These are phyloP conservation scores for Micropterix aruncella DNA, from an alignment of 2,888 invertebrate genomes.

Conservation along the genomic window DNA sequence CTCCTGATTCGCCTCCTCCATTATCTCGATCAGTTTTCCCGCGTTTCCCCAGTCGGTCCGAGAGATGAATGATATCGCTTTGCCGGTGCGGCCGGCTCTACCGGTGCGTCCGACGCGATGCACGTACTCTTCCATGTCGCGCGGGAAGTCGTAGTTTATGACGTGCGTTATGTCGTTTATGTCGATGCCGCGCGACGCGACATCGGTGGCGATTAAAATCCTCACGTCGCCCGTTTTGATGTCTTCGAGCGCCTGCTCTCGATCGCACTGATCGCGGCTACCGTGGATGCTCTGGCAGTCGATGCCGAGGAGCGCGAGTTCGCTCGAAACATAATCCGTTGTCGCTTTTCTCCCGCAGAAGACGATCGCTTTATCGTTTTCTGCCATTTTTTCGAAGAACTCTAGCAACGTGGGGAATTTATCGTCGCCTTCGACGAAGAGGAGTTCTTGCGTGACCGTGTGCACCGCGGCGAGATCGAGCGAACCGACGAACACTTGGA, in stretches of 20 bases:
- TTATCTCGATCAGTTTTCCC: conserved; percentile 64
- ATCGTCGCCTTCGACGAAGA: conserved; percentile 53
- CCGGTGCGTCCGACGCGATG: conserved; percentile 95
- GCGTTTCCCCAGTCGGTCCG: conserved; percentile 74
- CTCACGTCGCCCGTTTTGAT: conserved; percentile 65
- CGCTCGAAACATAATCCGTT: conserved; percentile 73
- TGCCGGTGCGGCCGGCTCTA: conserved; percentile 75
- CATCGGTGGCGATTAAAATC: conserved; percentile 88
- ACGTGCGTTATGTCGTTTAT: conserved; percentile 84
- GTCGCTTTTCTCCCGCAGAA: conserved; percentile 80
- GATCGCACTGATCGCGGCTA: conserved; percentile 65
- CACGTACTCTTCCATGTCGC: conserved; percentile 91
- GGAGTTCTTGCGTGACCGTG: conserved; percentile 68
- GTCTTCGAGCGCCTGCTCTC: conserved; percentile 73
- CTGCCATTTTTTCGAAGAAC: conserved; percentile 55
- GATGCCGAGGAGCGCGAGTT: conserved; percentile 55
- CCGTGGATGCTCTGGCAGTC: conserved; percentile 77
- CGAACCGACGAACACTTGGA: conserved; percentile 82
- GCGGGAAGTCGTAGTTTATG: conserved; percentile 85
- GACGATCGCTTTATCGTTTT: conserved; percentile 73
- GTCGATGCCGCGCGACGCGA: conserved; percentile 89
- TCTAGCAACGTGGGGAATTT: conserved; percentile 54
- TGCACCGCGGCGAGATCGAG: conserved; percentile 83
- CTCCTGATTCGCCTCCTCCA: conserved; percentile 77
- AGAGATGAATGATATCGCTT: conserved; percentile 70